Conservation (phyloP, 2,888 invertebrate species). For the Epirrhoe tristata region DNA sequence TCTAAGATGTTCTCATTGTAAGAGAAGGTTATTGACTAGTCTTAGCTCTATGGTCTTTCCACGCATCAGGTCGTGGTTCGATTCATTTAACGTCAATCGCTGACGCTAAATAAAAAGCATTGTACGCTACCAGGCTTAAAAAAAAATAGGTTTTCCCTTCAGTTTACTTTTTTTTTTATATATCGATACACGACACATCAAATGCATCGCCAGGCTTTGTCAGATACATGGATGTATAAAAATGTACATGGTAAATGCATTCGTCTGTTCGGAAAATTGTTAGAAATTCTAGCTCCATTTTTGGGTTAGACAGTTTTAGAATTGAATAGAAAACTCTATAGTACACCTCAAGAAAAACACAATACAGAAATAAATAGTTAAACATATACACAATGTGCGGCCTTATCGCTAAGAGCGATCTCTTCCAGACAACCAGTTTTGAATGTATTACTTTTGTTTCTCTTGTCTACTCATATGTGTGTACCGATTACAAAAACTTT, state of each 20-base stretch:
- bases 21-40: background rate
- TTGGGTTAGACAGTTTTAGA: background rate
- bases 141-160: background rate
- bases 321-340: too few species aligned
- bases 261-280: slow-evolving; percentile 5
- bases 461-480: too few species aligned
- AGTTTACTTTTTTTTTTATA: slow-evolving; percentile 11
- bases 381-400: too few species aligned
- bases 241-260: slow-evolving; percentile 1
- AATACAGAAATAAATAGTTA: too few species aligned
- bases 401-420: too few species aligned
- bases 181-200: slow-evolving; percentile 13
- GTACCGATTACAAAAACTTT: too few species aligned
- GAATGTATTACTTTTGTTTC: too few species aligned
- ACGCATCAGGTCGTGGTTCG: too few species aligned
- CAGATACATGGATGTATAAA: slow-evolving; percentile 2
- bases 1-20: background rate
- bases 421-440: too few species aligned
- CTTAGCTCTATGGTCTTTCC: too few species aligned
- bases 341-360: too few species aligned
- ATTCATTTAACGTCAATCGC: background rate
- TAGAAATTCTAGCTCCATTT: background rate
- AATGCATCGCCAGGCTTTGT: slow-evolving; percentile 15
- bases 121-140: slow-evolving; percentile 5
- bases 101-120: background rate